Conservation (phyloP, 2,113 vertebrate genomes). For the Cygnus buccinator region DNA sequence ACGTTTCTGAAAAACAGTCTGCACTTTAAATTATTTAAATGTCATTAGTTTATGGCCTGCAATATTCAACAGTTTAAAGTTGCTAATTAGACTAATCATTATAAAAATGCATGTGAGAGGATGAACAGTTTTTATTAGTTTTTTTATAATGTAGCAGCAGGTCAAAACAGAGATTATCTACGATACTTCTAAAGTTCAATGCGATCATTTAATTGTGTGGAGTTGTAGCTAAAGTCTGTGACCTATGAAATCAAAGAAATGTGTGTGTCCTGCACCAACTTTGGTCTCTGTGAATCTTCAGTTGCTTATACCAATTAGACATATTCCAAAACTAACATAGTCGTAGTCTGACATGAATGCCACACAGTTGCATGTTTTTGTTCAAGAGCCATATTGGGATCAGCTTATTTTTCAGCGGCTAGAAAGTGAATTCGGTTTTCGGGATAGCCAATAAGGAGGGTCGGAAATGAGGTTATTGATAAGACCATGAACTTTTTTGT, state of each 20-base stretch:
- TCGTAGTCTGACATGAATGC: neutral
- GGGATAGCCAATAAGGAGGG: neutral
- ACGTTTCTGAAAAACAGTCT: slow-evolving; percentile 1
- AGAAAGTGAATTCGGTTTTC: neutral
- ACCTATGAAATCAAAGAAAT: neutral
- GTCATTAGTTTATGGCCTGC: slow-evolving; percentile 16
- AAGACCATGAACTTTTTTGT: neutral
- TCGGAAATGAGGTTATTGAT: neutral
- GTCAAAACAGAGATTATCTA: slow-evolving; percentile 40
- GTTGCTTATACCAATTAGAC: neutral
- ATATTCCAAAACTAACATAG: neutral
- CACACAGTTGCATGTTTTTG: neutral
- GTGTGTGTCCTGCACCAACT: neutral
- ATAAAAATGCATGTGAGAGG: neutral
- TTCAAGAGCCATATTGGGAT: neutral
- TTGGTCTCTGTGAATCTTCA: neutral
- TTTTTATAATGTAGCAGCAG: slow-evolving; percentile 35
- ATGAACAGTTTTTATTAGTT: slow-evolving; percentile 36
- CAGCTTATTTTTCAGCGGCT: neutral
- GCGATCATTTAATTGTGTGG: slow-evolving; percentile 1
- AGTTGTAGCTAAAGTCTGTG: neutral
- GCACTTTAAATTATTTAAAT: slow-evolving; percentile 18
- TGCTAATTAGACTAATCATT: slow-evolving; percentile 48
- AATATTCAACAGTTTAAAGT: slow-evolving; percentile 23
- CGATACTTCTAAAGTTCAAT: neutral